phyloP scores from a whole-genome alignment of 2,797 vertebrate species.

The Artibeus jamaicensis region DNA sequence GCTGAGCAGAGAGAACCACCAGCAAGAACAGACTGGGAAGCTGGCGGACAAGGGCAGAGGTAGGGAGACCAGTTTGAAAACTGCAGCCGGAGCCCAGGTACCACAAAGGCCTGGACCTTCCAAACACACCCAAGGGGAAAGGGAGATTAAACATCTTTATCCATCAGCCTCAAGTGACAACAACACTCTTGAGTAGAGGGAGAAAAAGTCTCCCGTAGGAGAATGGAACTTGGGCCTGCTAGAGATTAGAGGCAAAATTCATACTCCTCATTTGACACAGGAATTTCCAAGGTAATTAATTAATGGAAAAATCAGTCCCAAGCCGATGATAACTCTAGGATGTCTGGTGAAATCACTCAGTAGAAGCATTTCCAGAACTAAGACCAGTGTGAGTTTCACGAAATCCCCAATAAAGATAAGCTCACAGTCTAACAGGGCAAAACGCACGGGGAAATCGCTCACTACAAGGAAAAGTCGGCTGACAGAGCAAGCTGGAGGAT shows the following conservation, averaged over 20 bases:
- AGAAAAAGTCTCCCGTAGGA: neutral
- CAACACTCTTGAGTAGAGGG: neutral
- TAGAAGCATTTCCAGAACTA: conserved; percentile 28
- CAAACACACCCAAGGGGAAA: neutral
- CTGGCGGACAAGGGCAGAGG: neutral
- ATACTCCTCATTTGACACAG: neutral
- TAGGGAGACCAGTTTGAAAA: neutral
- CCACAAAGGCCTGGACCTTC: neutral
- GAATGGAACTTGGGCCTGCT: neutral
- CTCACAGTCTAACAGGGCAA: neutral
- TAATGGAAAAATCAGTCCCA: conserved; percentile 4
- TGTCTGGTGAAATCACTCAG: neutral
- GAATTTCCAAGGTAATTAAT: conserved; percentile 42
- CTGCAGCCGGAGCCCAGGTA: neutral
- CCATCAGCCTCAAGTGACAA: neutral
- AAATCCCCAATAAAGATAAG: conserved; percentile 55
- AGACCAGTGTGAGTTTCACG: conserved; percentile 38
- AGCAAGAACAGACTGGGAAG: neutral
- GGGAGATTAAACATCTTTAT: neutral
- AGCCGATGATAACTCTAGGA: neutral
- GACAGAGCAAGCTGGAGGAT: neutral
- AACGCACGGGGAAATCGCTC: conserved; percentile 46
- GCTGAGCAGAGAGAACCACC: neutral
- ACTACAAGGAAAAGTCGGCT: conserved; percentile 23
- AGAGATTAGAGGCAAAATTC: neutral